Conservation (phyloP, 2,888 invertebrate genomes). For the Drosophila fulvimacula region DNA sequence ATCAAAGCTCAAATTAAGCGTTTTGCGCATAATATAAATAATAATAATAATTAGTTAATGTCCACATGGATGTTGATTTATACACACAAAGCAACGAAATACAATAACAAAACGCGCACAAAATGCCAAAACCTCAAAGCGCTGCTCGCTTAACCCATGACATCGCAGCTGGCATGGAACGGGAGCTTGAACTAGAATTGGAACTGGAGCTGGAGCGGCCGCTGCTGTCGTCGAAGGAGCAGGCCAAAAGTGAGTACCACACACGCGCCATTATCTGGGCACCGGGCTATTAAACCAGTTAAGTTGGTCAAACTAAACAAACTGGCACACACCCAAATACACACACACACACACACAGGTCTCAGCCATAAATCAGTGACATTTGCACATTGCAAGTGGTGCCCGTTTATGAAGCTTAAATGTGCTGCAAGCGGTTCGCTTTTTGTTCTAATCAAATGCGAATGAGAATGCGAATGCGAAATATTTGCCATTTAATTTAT, state of each 20-base stretch:
- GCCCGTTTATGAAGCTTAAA: conserved; percentile 30
- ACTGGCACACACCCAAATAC: conserved; percentile 28
- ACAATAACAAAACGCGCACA: conserved; percentile 13
- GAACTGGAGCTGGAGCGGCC: conserved; percentile 45
- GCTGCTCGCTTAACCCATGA: conserved; percentile 39
- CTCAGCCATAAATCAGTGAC: conserved; percentile 76
- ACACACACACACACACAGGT: conserved; percentile 30
- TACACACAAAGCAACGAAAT: conserved; percentile 20
- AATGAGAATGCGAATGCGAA: conserved; percentile 55
- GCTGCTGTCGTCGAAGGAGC: conserved; percentile 62
- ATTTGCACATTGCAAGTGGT: conserved; percentile 68
- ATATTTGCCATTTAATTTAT: conserved; percentile 64
- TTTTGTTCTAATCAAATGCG: conserved; percentile 47
- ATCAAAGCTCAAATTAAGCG: conserved; percentile 27
- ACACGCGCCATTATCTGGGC: conserved; percentile 41
- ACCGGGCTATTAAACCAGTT: conserved; percentile 71
- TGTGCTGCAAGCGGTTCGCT: conserved; percentile 25
- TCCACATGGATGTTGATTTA: conserved; percentile 25
- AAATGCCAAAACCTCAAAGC: conserved; percentile 58
- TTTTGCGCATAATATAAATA: conserved; percentile 22
- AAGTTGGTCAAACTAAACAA: conserved; percentile 67
- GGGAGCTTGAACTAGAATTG: conserved; percentile 21
- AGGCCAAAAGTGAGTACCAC: conserved; percentile 62
- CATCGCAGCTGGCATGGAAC: conserved; percentile 31
- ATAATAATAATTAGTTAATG: conserved; percentile 55